Percentiles rank a stretch among this genome's conserved stretches.
These are phyloP conservation scores for Lineus longissimus DNA, from an alignment of 1,140 invertebrate genomes.

Conservation along the genomic window DNA sequence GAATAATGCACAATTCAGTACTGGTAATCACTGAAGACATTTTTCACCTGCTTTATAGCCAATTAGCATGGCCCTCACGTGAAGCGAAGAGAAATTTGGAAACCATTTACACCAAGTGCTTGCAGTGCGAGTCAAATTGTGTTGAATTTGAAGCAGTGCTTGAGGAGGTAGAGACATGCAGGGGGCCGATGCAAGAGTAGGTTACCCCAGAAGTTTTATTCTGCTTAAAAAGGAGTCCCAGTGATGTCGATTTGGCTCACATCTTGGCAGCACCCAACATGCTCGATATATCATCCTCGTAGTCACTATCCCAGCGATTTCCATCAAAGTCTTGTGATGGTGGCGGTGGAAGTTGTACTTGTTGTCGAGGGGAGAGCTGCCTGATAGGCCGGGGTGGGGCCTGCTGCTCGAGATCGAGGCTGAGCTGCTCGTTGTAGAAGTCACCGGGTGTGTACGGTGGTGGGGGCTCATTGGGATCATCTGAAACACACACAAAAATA, in stretches of 20 bases:
- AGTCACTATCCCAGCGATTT: slow-evolving; percentile 10
- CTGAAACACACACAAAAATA: not conserved
- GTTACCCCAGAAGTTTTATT: no score
- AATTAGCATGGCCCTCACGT: no score
- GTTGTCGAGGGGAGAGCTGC: not conserved
- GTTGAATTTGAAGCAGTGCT: no score
- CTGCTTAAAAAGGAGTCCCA: no score
- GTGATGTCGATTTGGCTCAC: not conserved
- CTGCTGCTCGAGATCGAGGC: not conserved
- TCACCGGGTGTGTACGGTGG: slow-evolving; percentile 22
- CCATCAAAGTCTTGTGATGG: slow-evolving; percentile 10
- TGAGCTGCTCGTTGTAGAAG: slow-evolving; percentile 1
- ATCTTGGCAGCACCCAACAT: slow-evolving; percentile 23
- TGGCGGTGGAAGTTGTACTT: not conserved
- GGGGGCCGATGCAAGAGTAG: no score
- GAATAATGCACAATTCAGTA: no score
- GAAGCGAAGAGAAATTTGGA: no score
- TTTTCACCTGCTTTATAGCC: no score
- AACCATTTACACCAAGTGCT: no score
- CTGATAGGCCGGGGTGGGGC: not conserved
- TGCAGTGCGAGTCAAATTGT: no score
- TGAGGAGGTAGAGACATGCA: no score
- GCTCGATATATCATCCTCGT: slow-evolving; percentile 20
- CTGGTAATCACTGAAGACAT: no score
- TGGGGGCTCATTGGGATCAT: slow-evolving; percentile 19